A percentile compares a stretch with the other conserved stretches of the same genome.
Conservation (phyloP, 2,113 vertebrate genomes). For the Myrmophylax atrothorax region DNA sequence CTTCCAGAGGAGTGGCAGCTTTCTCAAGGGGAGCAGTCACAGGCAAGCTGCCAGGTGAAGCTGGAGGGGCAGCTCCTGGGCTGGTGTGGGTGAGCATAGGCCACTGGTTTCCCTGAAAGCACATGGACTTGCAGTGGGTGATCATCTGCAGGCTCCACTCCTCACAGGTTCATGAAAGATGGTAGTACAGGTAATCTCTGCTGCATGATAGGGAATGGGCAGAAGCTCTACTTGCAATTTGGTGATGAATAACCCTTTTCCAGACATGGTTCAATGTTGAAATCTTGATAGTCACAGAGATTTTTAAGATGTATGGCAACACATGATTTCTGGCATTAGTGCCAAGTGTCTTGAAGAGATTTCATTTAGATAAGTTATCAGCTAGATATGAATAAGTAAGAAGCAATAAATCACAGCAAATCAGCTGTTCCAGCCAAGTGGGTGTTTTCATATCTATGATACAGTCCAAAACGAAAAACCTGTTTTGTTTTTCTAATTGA, state of each 20-base stretch:
- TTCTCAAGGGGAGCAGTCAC: rapidly evolving
- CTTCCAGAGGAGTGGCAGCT: neutral
- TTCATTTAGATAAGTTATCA: conserved; percentile 10
- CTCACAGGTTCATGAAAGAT: neutral
- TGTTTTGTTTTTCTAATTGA: neutral
- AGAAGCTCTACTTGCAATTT: neutral
- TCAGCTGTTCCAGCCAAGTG: neutral
- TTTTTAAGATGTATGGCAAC: neutral
- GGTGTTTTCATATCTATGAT: neutral
- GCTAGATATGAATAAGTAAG: neutral
- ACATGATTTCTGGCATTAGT: neutral
- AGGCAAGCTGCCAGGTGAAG: neutral
- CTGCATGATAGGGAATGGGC: neutral
- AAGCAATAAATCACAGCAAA: neutral
- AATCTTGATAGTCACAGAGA: neutral
- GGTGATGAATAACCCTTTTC: neutral
- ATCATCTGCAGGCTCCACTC: neutral
- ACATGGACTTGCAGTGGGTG: rapidly evolving
- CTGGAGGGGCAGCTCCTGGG: neutral
- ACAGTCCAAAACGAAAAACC: neutral
- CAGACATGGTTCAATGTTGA: rapidly evolving
- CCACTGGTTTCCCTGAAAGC: neutral
- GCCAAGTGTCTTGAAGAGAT: neutral
- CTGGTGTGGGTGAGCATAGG: neutral
- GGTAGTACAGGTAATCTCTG: neutral